Evolutionary conservation across 1,140 invertebrate species (phyloP), one percentile per base, ranked within the genome.

Genomic region (Armadillidium nasatum): DNA sequence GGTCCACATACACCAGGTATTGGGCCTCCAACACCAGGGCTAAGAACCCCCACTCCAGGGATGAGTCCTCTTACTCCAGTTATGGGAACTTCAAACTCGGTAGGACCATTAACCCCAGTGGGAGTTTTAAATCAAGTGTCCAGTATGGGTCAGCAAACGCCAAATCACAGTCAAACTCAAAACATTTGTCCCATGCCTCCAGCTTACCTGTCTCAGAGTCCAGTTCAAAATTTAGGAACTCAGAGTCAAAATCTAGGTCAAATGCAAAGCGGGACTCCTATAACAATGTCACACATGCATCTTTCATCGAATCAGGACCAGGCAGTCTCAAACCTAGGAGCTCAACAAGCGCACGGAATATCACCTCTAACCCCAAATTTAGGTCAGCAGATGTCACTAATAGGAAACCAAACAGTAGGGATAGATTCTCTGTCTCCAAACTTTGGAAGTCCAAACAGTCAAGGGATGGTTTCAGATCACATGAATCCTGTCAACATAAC

Each of bases 11-110:
- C 50, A 60, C 50, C 50, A 60, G 50, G 50, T 15, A 60, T 60
- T 60, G 50, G 11, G 1, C 50, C 50, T 15, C 50, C 50, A 60
- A 60, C 50, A 60, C 50, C 50, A 60, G 19, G 19, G 11, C 11
- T 60, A 19, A 60, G 50, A 60, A 13, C 50, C 4, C 50, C 50
- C 11, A 60, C 50, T 15, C 50, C 50, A 60, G 50, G 50, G 11
- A 60, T 60, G 50, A 60, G 50, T 60, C 50, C 50, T 60, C 19
- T 60, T 15, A 60, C 50, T 19, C 50, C 50, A 60, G 50, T 60
- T 13, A 60, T 60, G 50, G 50, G 50, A 60, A 15, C 50, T 19
- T 60, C 50, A 13, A 15, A 13, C 11, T 15, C 50, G 3, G 50
- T 60, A 15, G 50, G 50, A 15, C 19, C 50, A 60, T 19, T 60